These are phyloP conservation scores for Tenualosa thibaudeaui DNA, from an alignment of 2,797 vertebrate species.

Conservation along the genomic window DNA sequence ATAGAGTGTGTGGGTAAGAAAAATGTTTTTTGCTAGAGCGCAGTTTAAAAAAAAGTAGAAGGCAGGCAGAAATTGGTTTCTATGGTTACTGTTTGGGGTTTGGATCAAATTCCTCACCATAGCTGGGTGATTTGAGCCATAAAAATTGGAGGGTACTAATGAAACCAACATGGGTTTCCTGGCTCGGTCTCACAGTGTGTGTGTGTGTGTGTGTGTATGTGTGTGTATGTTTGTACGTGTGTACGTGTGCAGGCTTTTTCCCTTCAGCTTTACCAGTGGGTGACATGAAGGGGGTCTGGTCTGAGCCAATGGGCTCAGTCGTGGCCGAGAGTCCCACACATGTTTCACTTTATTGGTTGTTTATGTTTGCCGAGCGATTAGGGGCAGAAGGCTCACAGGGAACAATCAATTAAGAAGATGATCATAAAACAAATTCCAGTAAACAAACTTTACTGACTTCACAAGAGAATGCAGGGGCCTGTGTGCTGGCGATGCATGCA, in stretches of 20 bases:
- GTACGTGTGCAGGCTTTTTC: conserved; percentile 6
- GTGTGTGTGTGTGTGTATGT: neutral
- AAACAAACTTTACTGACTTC: conserved; percentile 64
- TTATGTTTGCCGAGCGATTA: conserved; percentile 73
- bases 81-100: conserved; percentile 71
- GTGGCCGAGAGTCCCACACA: conserved; percentile 52
- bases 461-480: conserved; percentile 13
- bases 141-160: conserved; percentile 68
- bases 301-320: neutral
- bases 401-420: conserved; percentile 73
- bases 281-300: conserved; percentile 37
- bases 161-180: conserved; percentile 77
- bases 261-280: conserved; percentile 14
- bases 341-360: conserved; percentile 79
- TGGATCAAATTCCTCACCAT: conserved; percentile 71
- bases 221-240: neutral
- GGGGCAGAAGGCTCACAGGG: conserved; percentile 52
- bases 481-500: neutral
- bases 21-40: neutral
- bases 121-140: conserved; percentile 69
- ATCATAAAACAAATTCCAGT: conserved; percentile 70
- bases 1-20: neutral
- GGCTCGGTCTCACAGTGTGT: conserved; percentile 63
- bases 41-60: conserved; percentile 20
- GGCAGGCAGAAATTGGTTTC: conserved; percentile 58